phyloP scores from a whole-genome alignment of 2,797 vertebrate genomes.

The Mus caroli region DNA sequence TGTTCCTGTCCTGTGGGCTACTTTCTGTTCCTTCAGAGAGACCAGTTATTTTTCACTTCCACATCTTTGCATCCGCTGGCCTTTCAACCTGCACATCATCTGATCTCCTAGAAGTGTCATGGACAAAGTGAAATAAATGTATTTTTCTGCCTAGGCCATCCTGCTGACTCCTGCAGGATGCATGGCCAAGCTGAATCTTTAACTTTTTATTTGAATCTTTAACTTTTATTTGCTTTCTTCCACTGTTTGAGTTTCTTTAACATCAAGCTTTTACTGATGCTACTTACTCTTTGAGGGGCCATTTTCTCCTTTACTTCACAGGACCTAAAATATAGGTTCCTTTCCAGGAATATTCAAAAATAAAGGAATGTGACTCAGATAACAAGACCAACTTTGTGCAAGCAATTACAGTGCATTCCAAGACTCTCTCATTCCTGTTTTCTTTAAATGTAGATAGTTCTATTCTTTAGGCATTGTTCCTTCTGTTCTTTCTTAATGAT shows the following conservation, averaged over 20 bases:
- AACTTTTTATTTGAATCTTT: not conserved
- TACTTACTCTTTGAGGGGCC: not conserved
- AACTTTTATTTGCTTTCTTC: not conserved
- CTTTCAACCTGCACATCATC: not conserved
- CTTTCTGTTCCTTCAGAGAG: constrained; percentile 43
- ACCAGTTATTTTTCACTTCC: constrained; percentile 40
- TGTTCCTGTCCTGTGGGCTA: not conserved
- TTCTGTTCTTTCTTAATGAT: not conserved
- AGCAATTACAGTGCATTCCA: not conserved
- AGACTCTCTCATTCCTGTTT: not conserved
- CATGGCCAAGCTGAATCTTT: too few species aligned
- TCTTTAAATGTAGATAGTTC: not conserved
- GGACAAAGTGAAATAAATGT: not conserved
- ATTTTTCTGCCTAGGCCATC: not conserved
- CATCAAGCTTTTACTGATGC: not conserved
- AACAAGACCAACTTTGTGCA: not conserved
- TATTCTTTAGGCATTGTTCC: not conserved
- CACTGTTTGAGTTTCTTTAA: not conserved
- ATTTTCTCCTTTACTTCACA: not conserved
- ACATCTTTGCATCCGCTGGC: not conserved
- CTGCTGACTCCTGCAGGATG: not conserved
- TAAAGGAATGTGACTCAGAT: not conserved
- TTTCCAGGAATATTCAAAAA: not conserved
- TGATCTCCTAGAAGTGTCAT: too few species aligned
- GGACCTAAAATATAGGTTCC: not conserved